Evolutionary conservation across 2,797 vertebrate genomes (phyloP), one percentile per base, ranked within the genome.

Genomic region (Sebastes hopkinsi): DNA sequence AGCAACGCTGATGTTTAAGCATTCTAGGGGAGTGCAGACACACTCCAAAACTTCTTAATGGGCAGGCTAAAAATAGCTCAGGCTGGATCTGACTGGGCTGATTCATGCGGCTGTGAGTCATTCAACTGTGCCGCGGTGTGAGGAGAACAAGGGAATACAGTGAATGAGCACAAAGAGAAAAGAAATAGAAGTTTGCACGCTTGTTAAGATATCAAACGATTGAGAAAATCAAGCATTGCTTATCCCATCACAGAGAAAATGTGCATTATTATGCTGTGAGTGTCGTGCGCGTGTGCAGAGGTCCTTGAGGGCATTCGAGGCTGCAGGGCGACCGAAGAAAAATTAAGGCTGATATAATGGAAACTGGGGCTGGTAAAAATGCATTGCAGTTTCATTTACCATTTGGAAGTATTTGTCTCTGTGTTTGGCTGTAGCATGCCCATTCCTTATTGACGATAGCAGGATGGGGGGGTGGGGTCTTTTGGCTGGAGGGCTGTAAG

Each of bases 81-180:
- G 76, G 87, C 90, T 93, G 91, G 92, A 94, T 95, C 88, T 93
- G 94, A 92, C 88, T 88, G 92, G 86, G 92, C 87, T 92, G 94
- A 95, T 96, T 95, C 95, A 95, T 91, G 92, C 90, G 85, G 91
- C 92, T 93, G 93, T 96, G 95, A 96, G 93, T 95, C 95, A 96
- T 95, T 93, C 91, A 94, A 85, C 89, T 91, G 86, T 81, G 86
- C 84, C 55, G 85, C 77, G 79, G 89, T 81, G 86, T 71, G 71
- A 79, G 79, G 82, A 85, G 81, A 92, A 78, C 68, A 55, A 83
- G 67, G 85, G 74, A 82, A 85, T 60, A 74, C 82, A 85, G 77
- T 69, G 70, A 89, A 84, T 20, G 42, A 81, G 80, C 69, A 83
- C 75, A 90, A 75, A 84, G 82, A 81, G 55, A 85, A 84, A 61